A percentile compares a stretch with the other conserved stretches of the same genome.
phyloP scores from a whole-genome alignment of 1,140 invertebrate genomes.

The Trinorchestia longiramus region DNA sequence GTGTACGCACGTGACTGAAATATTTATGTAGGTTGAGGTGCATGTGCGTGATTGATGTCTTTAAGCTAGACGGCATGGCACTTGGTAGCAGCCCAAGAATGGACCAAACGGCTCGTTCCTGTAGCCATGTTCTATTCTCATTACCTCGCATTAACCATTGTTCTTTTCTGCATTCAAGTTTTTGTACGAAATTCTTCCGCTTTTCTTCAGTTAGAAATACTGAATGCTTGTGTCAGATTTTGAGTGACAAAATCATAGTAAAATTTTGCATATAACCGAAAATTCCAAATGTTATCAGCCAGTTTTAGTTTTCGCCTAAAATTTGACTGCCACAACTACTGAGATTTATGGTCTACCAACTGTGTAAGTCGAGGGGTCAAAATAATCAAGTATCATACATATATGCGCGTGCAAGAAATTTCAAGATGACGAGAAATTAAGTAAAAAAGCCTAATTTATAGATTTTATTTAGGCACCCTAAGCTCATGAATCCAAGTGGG shows the following conservation, averaged over 20 bases:
- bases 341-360: not conserved
- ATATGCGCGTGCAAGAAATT: not conserved
- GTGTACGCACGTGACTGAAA: no score
- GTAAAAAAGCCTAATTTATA: not conserved
- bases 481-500: not conserved
- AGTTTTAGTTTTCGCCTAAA: not conserved
- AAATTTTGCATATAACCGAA: not conserved
- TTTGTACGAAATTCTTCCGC: no score
- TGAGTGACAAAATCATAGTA: not conserved
- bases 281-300: not conserved
- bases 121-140: no score
- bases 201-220: not conserved
- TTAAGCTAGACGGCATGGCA: no score
- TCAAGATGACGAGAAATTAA: not conserved
- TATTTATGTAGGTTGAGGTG: no score
- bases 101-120: no score
- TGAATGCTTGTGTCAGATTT: not conserved
- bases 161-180: no score
- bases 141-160: no score
- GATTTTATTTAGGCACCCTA: not conserved
- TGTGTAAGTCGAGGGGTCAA: not conserved
- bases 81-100: no score
- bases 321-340: not conserved
- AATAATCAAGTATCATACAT: not conserved
- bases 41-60: no score